These are phyloP conservation scores for Epinephelus cyanopodus DNA, from an alignment of 2,113 vertebrate genomes.

Conservation along the genomic window DNA sequence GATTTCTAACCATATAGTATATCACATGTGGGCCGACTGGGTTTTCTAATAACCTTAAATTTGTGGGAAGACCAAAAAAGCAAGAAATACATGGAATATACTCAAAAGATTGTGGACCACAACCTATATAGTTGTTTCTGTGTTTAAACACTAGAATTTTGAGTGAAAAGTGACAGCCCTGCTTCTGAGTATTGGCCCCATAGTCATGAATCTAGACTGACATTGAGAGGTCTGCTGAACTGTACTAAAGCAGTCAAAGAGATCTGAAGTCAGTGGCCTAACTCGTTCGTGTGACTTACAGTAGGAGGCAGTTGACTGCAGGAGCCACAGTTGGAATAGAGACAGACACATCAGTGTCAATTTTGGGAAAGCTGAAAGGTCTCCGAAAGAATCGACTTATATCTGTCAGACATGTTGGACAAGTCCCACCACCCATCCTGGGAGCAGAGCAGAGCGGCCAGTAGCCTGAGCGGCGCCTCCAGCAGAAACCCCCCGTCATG, in stretches of 20 bases:
- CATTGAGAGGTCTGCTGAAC: too few relatives aligned
- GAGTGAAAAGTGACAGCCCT: too few relatives aligned
- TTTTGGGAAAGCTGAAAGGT: constrained; percentile 46
- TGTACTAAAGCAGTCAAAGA: too few relatives aligned
- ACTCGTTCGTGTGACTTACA: neutral
- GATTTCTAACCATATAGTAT: neutral
- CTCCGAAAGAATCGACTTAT: constrained; percentile 52
- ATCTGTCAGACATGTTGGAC: constrained; percentile 52
- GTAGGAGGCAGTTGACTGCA: constrained; percentile 30
- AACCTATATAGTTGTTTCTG: neutral
- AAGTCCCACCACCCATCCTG: constrained; percentile 33
- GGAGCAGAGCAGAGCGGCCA: constrained; percentile 30
- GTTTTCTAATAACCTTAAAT: neutral
- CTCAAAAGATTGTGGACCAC: neutral
- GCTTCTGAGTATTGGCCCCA: too few relatives aligned
- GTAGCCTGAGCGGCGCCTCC: constrained; percentile 69
- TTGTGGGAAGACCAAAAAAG: neutral
- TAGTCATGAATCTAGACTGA: too few relatives aligned
- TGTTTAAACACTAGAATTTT: neutral
- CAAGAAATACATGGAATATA: neutral
- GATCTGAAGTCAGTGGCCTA: too few relatives aligned
- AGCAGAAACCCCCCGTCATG: constrained; percentile 57
- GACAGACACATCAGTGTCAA: constrained; percentile 27
- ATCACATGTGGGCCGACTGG: neutral
- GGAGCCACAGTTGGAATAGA: constrained; percentile 8